Evolutionary conservation across 2,888 invertebrate species (phyloP).

Genomic region (Lepidocyrtoides sp.): DNA sequence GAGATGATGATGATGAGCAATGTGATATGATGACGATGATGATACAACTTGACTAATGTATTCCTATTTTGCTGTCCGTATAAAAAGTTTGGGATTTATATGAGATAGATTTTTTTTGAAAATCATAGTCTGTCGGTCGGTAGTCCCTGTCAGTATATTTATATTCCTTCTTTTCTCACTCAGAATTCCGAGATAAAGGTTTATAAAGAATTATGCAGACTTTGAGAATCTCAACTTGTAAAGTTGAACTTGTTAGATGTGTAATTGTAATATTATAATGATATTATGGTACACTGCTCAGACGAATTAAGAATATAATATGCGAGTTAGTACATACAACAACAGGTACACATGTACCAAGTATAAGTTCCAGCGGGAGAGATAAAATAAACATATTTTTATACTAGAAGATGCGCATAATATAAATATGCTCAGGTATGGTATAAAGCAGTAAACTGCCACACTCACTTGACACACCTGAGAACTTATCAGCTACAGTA

Average conservation of each 20-base stretch:
- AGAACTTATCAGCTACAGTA: constrained; percentile 48
- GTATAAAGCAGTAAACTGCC: neutral
- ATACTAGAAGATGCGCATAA: neutral
- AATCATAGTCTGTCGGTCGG: constrained; percentile 40
- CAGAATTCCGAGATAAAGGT: neutral
- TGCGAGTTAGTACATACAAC: neutral
- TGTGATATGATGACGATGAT: constrained; percentile 70
- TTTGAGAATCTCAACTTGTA: neutral
- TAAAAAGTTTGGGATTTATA: neutral
- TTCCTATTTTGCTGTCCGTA: neutral
- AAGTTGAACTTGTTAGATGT: constrained; percentile 2
- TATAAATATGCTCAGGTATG: neutral
- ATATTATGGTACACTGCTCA: neutral
- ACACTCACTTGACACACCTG: constrained; percentile 64
- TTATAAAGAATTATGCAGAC: neutral
- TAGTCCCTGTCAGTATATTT: constrained; percentile 12
- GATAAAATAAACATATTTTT: constrained; percentile 12
- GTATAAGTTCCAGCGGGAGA: neutral
- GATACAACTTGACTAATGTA: constrained; percentile 67
- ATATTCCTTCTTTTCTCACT: neutral
- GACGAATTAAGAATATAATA: neutral
- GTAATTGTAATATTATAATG: constrained; percentile 40
- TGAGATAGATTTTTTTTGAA: constrained; percentile 16
- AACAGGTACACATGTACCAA: neutral
- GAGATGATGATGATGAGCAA: constrained; percentile 69